A percentile compares a stretch with the other conserved stretches of the same genome.
These are phyloP conservation scores for Zonotrichia leucophrys DNA, from an alignment of 2,113 vertebrate species.

Conservation along the genomic window DNA sequence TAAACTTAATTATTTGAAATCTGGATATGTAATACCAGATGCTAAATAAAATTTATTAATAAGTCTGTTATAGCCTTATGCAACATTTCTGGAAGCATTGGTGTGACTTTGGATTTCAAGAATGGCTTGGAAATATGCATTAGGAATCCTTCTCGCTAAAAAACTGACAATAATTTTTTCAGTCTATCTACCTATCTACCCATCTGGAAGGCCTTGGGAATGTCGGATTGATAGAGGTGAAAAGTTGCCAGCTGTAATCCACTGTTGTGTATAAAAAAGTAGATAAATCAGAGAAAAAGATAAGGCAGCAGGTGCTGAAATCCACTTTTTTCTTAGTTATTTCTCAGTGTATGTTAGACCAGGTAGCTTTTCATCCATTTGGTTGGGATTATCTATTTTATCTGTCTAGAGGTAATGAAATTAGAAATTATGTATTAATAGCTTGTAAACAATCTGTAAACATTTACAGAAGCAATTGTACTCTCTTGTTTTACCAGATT, in stretches of 20 bases:
- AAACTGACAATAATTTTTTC: not conserved
- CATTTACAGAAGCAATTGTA: not conserved
- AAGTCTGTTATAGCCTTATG: not conserved
- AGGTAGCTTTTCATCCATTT: not conserved
- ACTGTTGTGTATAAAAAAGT: not conserved
- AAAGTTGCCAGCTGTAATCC: not conserved
- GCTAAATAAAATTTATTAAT: not conserved
- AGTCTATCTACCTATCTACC: not conserved
- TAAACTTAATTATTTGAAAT: not conserved
- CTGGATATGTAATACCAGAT: not conserved
- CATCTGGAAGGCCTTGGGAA: not conserved
- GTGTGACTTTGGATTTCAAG: not conserved
- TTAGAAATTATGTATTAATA: constrained; percentile 13
- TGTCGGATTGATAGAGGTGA: not conserved
- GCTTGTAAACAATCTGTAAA: not conserved
- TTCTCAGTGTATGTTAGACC: not conserved
- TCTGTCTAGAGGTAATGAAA: not conserved
- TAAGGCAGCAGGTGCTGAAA: not conserved
- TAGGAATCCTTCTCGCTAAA: not conserved
- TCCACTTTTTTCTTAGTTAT: not conserved
- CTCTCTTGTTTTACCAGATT: not conserved
- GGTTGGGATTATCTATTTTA: not conserved
- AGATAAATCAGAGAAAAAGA: not conserved
- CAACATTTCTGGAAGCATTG: not conserved
- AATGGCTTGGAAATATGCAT: not conserved